Base-by-base conservation (phyloP, 37 sponge, comb jelly and placozoan genomes). In the Beroe ovata region DNA sequence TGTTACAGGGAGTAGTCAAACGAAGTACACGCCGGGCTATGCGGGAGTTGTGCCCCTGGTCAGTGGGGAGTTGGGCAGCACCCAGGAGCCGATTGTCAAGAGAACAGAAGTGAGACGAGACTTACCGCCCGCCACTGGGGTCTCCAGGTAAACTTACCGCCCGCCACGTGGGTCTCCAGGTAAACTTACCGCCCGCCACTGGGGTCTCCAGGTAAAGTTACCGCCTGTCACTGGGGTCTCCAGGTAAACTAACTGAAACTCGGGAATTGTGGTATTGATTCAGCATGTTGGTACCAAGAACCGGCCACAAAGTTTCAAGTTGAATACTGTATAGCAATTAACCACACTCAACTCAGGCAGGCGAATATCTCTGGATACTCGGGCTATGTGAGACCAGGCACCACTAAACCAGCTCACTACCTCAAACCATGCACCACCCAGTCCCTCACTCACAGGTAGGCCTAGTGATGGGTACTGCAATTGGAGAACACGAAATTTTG, bases 361-460 rank as follows among this genome's bases (percentile, higher is more conserved):
- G 69, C 69, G 0, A 66, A 66, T 33, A 66, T 66, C 29, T 33
- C 36, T 14, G 69, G 69, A 1, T 66, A 66, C 69, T 1, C 69
- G 36, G 69, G 69, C 8, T 66, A 66, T 18, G 69, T 66, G 16
- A 29, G 69, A 34, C 69, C 69, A 32, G 69, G 69, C 14, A 66
- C 69, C 6, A 66, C 69, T 4, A 29, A 66, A 33, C 69, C 69
- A 33, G 35, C 69, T 0, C 69, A 66, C 69, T 32, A 66, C 36
- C 36, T 66, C 32, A 66, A 66, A 66, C 69, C 69, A 3, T 25
- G 32, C 69, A 33, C 69, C 69, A 66, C 69, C 30, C 69, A 66
- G 34, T 34, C 69, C 4, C 69, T 66, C 8, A 66, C 69, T 66
- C 69, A 66, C 69, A 66, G 69, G 69, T 66, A 32, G 54, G 6